Base-by-base conservation (phyloP, 1,140 invertebrate genomes). In the Penaeus chinensis region DNA sequence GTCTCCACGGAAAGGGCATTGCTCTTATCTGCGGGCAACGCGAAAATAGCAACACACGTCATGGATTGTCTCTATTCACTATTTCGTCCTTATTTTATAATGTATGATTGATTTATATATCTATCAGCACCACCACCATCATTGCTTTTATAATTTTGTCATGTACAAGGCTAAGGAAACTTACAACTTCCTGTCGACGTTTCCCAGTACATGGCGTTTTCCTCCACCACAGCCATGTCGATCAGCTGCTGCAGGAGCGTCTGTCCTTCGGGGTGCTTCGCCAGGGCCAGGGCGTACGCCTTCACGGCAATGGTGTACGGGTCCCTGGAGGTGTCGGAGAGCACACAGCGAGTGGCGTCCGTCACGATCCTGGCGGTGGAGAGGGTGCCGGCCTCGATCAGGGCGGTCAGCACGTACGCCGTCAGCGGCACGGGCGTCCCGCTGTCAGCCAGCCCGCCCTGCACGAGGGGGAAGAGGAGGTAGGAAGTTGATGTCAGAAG, bases 221-320 rank as follows among this genome's bases (percentile, higher is more conserved):
- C 42, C n/a, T 71, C 54, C 20, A 65, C 61, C 42, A 62, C 47
- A 16, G 83, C 83, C 63, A 37, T 27, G 13, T 78, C 54, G 22
- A 65, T 42, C 10, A 85, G 27, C 74, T 78, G 61, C 19, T 27
- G 71, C 89, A 96, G 95, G 18, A 95, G 94, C 7, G 93, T 91
- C 74, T 94, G 93, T 90, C 94, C 94, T 11, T 94, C 93, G 2
- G 94, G 93, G 92, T 96, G 95, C 69, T 95, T 94, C 3, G 96
- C 95, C 71, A 97, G 91, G 91, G 96, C 94, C 0, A 98, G 92
- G 0, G 95, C 96, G 90, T 96, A 96, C 0, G 95, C 93, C 24
- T 95, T 94, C 16, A 98, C 93, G 60, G 96, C 93, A 63, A 97
- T 90, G 0, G 96, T 94, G 92, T 98, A 98, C 1, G 94, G 92